Conservation (phyloP, 2,888 invertebrate genomes). For the Dendrolimus pini region DNA sequence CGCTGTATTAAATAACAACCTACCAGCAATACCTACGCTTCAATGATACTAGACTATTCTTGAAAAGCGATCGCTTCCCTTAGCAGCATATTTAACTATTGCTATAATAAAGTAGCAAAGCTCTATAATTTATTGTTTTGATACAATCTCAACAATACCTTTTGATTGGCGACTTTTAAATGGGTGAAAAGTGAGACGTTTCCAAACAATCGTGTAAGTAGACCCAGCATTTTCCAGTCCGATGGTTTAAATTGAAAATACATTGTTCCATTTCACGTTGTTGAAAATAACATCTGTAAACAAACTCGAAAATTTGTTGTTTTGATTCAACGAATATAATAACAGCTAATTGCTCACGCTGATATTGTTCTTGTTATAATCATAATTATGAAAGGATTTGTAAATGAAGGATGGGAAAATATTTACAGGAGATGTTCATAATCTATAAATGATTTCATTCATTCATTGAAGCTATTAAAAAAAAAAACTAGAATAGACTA, state of each 20-base stretch:
- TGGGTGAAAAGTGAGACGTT: background rate
- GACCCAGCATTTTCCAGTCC: background rate
- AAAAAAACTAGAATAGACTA: too few relatives aligned
- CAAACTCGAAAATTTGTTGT: background rate
- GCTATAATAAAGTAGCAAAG: too few relatives aligned
- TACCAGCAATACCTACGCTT: too few relatives aligned
- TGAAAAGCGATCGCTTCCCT: background rate
- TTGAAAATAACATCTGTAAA: background rate
- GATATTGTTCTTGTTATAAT: background rate
- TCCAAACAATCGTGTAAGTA: background rate
- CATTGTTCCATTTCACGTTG: background rate
- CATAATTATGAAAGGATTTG: background rate
- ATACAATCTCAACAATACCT: too few relatives aligned
- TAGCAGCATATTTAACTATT: background rate
- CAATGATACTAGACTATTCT: background rate
- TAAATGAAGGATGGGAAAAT: too few relatives aligned
- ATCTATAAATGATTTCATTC: too few relatives aligned
- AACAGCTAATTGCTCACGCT: background rate
- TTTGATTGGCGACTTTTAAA: background rate
- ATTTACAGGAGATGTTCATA: too few relatives aligned
- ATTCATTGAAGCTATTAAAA: too few relatives aligned
- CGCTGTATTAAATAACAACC: too few relatives aligned
- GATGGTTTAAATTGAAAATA: background rate
- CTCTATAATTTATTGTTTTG: too few relatives aligned
- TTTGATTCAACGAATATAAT: background rate